Evolutionary conservation across 2,888 invertebrate species (phyloP).

Genomic region (Leptura quadrifasciata): DNA sequence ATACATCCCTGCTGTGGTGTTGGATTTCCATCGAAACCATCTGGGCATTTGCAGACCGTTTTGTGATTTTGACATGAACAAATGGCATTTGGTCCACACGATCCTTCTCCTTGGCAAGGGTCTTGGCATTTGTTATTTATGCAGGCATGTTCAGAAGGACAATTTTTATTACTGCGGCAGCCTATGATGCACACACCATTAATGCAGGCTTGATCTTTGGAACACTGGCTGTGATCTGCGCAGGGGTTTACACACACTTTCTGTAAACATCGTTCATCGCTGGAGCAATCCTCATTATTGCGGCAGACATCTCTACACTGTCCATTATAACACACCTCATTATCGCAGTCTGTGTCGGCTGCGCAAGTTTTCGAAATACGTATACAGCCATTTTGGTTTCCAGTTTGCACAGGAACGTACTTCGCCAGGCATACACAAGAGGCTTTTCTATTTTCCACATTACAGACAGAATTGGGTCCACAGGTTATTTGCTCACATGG

Average conservation of each 20-base stretch:
- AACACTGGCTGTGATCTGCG: constrained; percentile 87
- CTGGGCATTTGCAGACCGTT: constrained; percentile 87
- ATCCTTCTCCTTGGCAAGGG: constrained; percentile 85
- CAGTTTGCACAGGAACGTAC: constrained; percentile 82
- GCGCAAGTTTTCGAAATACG: constrained; percentile 81
- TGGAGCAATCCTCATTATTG: constrained; percentile 85
- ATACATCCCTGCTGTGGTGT: constrained; percentile 93
- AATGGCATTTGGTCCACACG: constrained; percentile 90
- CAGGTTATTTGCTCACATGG: constrained; percentile 87
- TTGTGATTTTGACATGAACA: constrained; percentile 86
- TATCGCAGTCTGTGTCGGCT: constrained; percentile 85
- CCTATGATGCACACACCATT: constrained; percentile 88
- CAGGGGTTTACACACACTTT: constrained; percentile 89
- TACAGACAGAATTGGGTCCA: constrained; percentile 88
- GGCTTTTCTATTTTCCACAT: constrained; percentile 84
- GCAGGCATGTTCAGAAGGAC: constrained; percentile 85
- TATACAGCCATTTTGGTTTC: constrained; percentile 82
- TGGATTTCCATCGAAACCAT: constrained; percentile 91
- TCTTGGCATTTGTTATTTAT: constrained; percentile 89
- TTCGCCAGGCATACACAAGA: constrained; percentile 87
- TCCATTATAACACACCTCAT: constrained; percentile 86
- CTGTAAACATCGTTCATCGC: constrained; percentile 86
- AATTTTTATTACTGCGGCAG: constrained; percentile 89
- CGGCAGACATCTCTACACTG: constrained; percentile 90
- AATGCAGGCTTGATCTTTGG: constrained; percentile 86